Percentiles rank a stretch among this genome's conserved stretches.
Conservation (phyloP, 1,140 invertebrate species). For the Drosophila guanche region DNA sequence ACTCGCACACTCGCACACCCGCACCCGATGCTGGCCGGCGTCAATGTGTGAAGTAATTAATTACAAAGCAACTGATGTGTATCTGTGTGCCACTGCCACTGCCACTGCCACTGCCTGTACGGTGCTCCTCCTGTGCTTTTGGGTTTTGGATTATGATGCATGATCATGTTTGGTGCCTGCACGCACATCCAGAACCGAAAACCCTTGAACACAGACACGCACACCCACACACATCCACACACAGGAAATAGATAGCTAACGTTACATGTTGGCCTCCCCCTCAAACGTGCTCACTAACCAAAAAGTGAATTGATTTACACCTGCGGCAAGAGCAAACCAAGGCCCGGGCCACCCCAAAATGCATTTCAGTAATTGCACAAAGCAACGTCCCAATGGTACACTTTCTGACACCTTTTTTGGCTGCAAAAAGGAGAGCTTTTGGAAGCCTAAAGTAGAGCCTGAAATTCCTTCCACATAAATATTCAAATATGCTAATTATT, state of each 20-base stretch:
- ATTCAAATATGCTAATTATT: constrained; percentile 23
- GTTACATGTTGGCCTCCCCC: constrained; percentile 48
- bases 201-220: constrained; percentile 20
- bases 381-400: neutral
- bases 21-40: constrained; percentile 59
- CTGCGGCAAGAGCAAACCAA: constrained; percentile 48
- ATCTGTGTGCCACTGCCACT: constrained; percentile 60
- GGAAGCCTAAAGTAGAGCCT: too few relatives aligned
- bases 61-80: constrained; percentile 80
- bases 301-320: constrained; percentile 77
- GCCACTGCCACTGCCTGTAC: constrained; percentile 10
- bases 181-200: constrained; percentile 55
- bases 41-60: constrained; percentile 82
- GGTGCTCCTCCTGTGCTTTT: constrained; percentile 31
- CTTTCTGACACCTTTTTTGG: neutral
- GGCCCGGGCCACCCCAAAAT: constrained; percentile 21
- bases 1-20: neutral
- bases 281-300: neutral
- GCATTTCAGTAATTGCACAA: constrained; percentile 54
- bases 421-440: too few relatives aligned
- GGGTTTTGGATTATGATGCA: constrained; percentile 78
- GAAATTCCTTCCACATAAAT: constrained; percentile 8
- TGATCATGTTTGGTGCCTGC: constrained; percentile 72
- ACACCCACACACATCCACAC: too few relatives aligned
- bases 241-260: constrained; percentile 38